phyloP scores from a whole-genome alignment of 2,888 invertebrate species.

The Stegophylla sp. region DNA sequence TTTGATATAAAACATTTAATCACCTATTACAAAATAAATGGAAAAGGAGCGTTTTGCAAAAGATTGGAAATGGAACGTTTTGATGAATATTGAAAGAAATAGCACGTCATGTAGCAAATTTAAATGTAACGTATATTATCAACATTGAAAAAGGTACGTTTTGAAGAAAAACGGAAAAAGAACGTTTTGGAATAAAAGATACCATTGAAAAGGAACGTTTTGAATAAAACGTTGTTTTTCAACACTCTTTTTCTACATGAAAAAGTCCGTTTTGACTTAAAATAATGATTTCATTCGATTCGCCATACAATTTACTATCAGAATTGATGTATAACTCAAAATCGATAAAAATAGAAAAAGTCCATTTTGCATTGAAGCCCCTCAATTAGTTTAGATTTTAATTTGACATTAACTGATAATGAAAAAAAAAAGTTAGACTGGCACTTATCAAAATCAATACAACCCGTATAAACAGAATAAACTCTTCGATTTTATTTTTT shows the following conservation, averaged over 20 bases:
- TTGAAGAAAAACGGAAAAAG: constrained; percentile 10
- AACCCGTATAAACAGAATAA: too few species aligned
- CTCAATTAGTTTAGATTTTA: too few species aligned
- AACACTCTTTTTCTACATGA: background rate
- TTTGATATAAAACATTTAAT: constrained; percentile 19
- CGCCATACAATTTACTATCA: background rate
- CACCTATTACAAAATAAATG: background rate
- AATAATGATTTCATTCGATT: background rate
- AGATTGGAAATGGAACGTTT: constrained; percentile 8
- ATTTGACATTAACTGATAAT: too few species aligned
- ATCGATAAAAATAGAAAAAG: too few species aligned
- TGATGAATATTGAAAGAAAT: constrained; percentile 19
- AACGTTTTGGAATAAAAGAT: constrained; percentile 8
- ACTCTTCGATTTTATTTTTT: too few species aligned
- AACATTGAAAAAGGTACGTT: background rate
- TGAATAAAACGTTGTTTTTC: background rate
- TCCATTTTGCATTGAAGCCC: too few species aligned
- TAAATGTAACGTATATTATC: background rate
- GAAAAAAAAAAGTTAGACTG: too few species aligned
- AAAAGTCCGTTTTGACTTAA: constrained; percentile 10
- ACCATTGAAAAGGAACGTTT: constrained; percentile 5
- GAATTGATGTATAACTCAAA: background rate
- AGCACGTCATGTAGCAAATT: background rate
- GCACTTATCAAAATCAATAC: too few species aligned
- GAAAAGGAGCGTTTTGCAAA: constrained; percentile 17